phyloP scores from a whole-genome alignment of 2,888 invertebrate species.

The Pseudanteris insignis region DNA sequence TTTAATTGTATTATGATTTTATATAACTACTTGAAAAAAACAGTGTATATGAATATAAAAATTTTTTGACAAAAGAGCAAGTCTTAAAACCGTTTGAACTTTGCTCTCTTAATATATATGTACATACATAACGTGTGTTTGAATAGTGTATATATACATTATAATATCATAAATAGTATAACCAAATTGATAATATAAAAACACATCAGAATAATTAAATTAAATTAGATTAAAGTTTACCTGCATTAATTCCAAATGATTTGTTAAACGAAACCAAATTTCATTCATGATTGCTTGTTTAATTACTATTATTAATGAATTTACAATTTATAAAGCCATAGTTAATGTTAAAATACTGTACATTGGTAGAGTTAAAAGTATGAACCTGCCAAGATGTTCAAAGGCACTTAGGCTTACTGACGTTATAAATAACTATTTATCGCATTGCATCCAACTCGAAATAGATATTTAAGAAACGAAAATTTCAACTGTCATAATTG shows the following conservation, averaged over 20 bases:
- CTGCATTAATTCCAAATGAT: slow-evolving; percentile 61
- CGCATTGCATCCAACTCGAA: slow-evolving; percentile 58
- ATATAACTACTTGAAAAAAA: no score
- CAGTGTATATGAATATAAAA: no score
- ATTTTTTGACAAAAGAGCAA: no score
- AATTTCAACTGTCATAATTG: slow-evolving; percentile 42
- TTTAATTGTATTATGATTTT: no score
- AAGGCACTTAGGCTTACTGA: slow-evolving; percentile 51
- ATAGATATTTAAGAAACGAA: slow-evolving; percentile 54
- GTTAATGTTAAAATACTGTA: slow-evolving; percentile 29
- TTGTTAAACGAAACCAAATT: slow-evolving; percentile 60
- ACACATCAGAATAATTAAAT: neutral
- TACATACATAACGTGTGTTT: no score
- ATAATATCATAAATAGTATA: no score
- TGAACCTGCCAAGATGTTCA: slow-evolving; percentile 50
- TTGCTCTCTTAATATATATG: no score
- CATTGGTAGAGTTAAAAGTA: slow-evolving; percentile 36
- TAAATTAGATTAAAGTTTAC: neutral
- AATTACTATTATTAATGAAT: no score
- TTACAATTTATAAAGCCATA: slow-evolving; percentile 21
- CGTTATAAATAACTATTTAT: slow-evolving; percentile 64
- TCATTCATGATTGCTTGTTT: slow-evolving; percentile 58
- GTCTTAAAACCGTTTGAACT: no score
- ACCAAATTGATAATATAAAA: neutral
- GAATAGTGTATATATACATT: no score